phyloP scores from a whole-genome alignment of 2,888 invertebrate species.

The Papilio elwesi region DNA sequence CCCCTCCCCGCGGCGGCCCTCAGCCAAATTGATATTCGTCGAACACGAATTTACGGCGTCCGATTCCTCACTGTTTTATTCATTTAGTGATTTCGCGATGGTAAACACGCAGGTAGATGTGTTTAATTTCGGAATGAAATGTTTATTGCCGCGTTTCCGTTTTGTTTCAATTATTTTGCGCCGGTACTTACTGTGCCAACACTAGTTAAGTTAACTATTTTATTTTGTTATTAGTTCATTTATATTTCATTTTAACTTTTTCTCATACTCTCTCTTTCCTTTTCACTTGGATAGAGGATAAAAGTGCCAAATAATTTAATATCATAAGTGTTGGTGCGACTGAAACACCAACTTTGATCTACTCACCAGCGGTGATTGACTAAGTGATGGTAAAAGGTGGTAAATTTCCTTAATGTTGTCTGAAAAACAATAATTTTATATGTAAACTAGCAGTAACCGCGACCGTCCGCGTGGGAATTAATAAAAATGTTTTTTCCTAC shows the following conservation, averaged over 20 bases:
- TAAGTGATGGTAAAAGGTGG: too few relatives aligned
- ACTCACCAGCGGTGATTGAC: too few relatives aligned
- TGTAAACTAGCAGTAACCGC: too few relatives aligned
- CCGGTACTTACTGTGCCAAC: slow-evolving; percentile 60
- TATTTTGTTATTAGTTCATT: slow-evolving; percentile 49
- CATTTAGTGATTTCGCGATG: slow-evolving; percentile 81
- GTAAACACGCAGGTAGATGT: slow-evolving; percentile 82
- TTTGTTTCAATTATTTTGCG: slow-evolving; percentile 67
- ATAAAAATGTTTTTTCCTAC: too few relatives aligned
- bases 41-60: slow-evolving; percentile 76
- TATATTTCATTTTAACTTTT: slow-evolving; percentile 42
- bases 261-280: too few relatives aligned
- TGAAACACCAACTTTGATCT: too few relatives aligned
- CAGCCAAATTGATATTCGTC: slow-evolving; percentile 81
- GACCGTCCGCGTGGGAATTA: too few relatives aligned
- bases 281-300: too few relatives aligned
- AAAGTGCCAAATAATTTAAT: too few relatives aligned
- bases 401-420: too few relatives aligned
- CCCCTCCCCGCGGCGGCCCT: slow-evolving; percentile 61
- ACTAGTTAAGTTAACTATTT: slow-evolving; percentile 53
- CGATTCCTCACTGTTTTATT: slow-evolving; percentile 82
- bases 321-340: too few relatives aligned
- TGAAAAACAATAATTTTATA: too few relatives aligned
- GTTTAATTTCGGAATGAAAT: slow-evolving; percentile 83
- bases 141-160: slow-evolving; percentile 80